Evolutionary conservation across 2,113 vertebrate genomes (phyloP).

Genomic region (Talpa occidentalis): DNA sequence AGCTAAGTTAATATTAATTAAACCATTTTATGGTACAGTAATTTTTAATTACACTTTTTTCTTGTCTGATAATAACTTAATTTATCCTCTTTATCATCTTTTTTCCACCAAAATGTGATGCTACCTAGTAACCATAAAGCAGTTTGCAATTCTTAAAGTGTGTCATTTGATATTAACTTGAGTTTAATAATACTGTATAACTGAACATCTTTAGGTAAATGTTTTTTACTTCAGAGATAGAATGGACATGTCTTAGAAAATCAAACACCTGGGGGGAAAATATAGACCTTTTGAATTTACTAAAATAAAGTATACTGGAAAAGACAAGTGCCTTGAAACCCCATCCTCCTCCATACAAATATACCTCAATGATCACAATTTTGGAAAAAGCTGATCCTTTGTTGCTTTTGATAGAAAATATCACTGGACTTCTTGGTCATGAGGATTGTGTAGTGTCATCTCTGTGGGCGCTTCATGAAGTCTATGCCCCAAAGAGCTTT

Average conservation of each 20-base stretch:
- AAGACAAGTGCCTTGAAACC: background rate
- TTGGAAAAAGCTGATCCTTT: background rate
- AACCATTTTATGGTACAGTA: constrained; percentile 52
- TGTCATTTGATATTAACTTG: background rate
- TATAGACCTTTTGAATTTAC: background rate
- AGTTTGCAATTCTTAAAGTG: background rate
- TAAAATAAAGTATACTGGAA: background rate
- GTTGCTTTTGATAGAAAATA: background rate
- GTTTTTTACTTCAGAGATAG: background rate
- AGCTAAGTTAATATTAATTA: constrained; percentile 48
- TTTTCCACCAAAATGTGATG: background rate
- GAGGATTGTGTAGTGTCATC: background rate
- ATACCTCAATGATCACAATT: background rate
- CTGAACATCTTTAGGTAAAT: background rate
- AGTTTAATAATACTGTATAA: background rate
- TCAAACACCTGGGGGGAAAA: background rate
- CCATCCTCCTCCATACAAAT: background rate
- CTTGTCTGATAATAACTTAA: constrained; percentile 42
- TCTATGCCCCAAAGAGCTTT: background rate
- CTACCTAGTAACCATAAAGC: background rate
- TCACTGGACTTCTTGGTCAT: background rate
- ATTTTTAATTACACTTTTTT: constrained; percentile 56
- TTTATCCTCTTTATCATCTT: background rate
- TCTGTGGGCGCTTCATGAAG: too few species aligned
- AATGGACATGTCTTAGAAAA: background rate